A percentile compares a stretch with the other conserved stretches of the same genome.
Evolutionary conservation across 1,140 invertebrate species (phyloP).

Genomic region (Steinernema feltiae): DNA sequence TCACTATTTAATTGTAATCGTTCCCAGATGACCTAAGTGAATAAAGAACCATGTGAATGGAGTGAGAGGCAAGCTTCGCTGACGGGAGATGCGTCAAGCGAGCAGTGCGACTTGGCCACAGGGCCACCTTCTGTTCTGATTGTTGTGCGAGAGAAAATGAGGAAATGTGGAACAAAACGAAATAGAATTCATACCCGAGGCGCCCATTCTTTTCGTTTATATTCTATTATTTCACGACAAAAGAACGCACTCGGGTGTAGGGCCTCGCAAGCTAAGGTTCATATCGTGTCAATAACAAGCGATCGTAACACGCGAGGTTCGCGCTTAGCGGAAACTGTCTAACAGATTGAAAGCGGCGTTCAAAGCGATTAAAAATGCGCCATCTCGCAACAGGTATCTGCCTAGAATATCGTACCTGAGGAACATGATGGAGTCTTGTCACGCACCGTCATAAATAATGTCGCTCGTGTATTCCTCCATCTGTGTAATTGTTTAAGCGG

Average conservation of each 20-base stretch:
- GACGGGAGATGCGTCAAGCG: background rate
- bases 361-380: background rate
- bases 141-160: slow-evolving; percentile 1
- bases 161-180: background rate
- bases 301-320: background rate
- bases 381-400: background rate
- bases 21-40: background rate
- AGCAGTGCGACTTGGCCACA: background rate
- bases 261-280: background rate
- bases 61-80: background rate
- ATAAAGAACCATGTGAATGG: background rate
- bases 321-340: background rate
- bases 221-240: slow-evolving; percentile 10
- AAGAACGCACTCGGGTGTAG: background rate
- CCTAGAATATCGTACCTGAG: background rate
- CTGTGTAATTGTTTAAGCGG: slow-evolving; percentile 9
- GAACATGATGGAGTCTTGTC: background rate
- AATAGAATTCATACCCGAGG: slow-evolving; percentile 9
- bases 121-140: background rate
- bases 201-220: slow-evolving; percentile 9
- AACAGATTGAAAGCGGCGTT: too few species aligned
- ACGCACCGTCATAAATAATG: slow-evolving; percentile 1
- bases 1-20: background rate
- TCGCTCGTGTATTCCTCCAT: background rate
- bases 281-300: background rate